Conservation (phyloP, 1,140 invertebrate species). For the Drosophila subobscura region DNA sequence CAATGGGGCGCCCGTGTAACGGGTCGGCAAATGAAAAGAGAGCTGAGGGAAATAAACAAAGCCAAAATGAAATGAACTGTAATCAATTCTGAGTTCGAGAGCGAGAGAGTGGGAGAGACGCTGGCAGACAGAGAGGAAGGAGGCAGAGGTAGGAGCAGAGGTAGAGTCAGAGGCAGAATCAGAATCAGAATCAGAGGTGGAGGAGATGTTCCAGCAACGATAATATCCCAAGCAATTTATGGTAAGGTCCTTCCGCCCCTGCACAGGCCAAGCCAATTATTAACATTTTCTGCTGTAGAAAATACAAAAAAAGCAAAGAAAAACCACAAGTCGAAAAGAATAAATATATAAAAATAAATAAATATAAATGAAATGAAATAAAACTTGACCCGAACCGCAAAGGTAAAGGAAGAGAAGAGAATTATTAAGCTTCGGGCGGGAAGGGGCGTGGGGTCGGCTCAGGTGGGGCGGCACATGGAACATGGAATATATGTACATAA, state of each 20-base stretch:
- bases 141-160: not conserved
- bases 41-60: slow-evolving; percentile 54
- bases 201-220: slow-evolving; percentile 13
- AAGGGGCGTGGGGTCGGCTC: too few relatives aligned
- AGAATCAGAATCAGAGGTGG: too few relatives aligned
- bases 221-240: slow-evolving; percentile 59
- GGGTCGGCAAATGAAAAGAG: slow-evolving; percentile 11
- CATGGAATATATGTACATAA: not conserved
- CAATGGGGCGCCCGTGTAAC: too few relatives aligned
- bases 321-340: slow-evolving; percentile 26
- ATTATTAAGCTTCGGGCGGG: slow-evolving; percentile 15
- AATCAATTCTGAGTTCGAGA: slow-evolving; percentile 55
- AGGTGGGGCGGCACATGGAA: too few relatives aligned
- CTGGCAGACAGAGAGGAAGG: not conserved
- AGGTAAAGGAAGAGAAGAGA: slow-evolving; percentile 24
- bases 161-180: not conserved
- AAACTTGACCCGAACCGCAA: slow-evolving; percentile 25
- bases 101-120: not conserved
- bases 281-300: slow-evolving; percentile 34
- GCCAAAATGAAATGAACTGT: slow-evolving; percentile 65
- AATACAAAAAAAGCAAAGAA: not conserved
- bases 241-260: slow-evolving; percentile 50
- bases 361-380: slow-evolving; percentile 31
- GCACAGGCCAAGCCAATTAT: slow-evolving; percentile 48
- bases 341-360: not conserved